Evolutionary conservation across 2,113 vertebrate species (phyloP).

Genomic region (Sinosuthora webbiana): DNA sequence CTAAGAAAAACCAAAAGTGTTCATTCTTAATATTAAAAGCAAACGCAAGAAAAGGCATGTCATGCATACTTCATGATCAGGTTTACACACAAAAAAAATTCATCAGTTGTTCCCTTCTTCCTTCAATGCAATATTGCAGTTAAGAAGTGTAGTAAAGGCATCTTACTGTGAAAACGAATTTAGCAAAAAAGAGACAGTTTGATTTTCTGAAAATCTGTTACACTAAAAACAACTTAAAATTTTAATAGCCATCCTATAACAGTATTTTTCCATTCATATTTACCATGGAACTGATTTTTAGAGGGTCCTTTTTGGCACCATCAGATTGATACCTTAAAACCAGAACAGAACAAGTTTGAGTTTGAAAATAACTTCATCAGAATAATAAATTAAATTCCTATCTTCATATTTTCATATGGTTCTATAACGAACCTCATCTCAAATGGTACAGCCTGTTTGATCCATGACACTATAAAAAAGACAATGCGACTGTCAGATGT

Average conservation of each 20-base stretch:
- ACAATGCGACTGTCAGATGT: not conserved
- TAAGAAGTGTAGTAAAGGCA: not conserved
- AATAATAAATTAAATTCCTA: not conserved
- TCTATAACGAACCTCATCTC: not conserved
- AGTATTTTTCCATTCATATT: conserved; percentile 20
- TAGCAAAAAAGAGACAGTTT: not conserved
- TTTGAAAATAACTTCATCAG: not conserved
- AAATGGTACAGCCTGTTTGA: not conserved
- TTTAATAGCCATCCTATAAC: not conserved
- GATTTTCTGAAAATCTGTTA: not conserved
- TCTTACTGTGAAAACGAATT: not conserved
- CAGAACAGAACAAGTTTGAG: not conserved
- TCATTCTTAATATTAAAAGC: not conserved
- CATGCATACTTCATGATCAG: not conserved
- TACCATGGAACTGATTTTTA: conserved; percentile 97
- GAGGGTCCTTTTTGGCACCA: conserved; percentile 94
- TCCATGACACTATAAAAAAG: not conserved
- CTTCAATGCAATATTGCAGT: not conserved
- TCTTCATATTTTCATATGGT: not conserved
- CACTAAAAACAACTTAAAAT: not conserved
- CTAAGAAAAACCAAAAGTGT: rapidly evolving
- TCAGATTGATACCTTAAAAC: conserved; percentile 88
- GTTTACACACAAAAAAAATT: not conserved
- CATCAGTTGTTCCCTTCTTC: not conserved
- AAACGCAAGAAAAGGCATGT: not conserved